These are phyloP conservation scores for Microcaecilia unicolor DNA, from an alignment of 2,797 vertebrate species.

Conservation along the genomic window DNA sequence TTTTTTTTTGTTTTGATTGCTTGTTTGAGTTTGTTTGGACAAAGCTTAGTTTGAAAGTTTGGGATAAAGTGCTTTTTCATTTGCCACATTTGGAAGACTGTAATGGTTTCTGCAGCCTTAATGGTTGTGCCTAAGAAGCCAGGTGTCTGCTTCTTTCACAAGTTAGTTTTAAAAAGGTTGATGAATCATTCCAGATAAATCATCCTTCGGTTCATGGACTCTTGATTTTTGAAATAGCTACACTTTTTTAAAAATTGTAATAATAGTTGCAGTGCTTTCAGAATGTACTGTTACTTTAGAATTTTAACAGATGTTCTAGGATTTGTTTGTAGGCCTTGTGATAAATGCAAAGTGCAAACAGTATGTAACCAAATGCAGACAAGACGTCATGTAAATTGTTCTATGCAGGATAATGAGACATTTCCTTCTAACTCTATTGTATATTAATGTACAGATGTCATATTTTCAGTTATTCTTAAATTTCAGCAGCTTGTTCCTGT, in stretches of 20 bases:
- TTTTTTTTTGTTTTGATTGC: constrained; percentile 40
- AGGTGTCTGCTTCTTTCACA: constrained; percentile 16
- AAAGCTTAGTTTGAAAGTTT: no score
- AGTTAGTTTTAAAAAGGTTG: constrained; percentile 36
- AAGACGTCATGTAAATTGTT: constrained; percentile 74
- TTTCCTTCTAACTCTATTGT: constrained; percentile 82
- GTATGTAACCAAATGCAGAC: constrained; percentile 89
- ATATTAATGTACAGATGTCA: constrained; percentile 92
- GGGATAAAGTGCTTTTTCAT: no score
- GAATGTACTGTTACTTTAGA: constrained; percentile 32
- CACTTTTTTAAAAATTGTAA: constrained; percentile 36
- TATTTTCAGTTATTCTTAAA: constrained; percentile 74
- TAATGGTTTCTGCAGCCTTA: no score
- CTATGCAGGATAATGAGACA: constrained; percentile 93
- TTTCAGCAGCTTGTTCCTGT: constrained; percentile 85
- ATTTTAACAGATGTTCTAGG: constrained; percentile 34
- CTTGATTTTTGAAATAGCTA: constrained; percentile 39
- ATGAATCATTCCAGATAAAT: constrained; percentile 27
- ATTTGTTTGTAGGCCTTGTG: constrained; percentile 63
- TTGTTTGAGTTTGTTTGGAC: no score
- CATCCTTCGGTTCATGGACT: constrained; percentile 25
- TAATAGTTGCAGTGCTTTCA: constrained; percentile 37
- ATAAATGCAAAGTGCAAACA: constrained; percentile 69
- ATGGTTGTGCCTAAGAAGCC: constrained; percentile 40
- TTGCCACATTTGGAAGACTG: no score